Evolutionary conservation across 2,797 vertebrate genomes (phyloP).

Genomic region (Liasis olivaceus): DNA sequence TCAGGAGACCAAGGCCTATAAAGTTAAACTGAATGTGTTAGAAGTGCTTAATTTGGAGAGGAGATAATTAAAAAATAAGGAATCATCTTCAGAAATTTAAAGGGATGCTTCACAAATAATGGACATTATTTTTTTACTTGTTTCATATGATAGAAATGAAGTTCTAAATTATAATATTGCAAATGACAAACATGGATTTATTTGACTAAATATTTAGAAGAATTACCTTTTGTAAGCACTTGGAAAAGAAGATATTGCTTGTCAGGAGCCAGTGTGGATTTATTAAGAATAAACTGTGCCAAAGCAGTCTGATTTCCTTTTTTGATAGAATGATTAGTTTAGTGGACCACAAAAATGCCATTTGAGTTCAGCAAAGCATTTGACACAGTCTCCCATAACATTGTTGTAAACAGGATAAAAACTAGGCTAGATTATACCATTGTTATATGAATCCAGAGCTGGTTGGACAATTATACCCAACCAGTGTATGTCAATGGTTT

Average conservation of each 20-base stretch:
- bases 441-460: neutral
- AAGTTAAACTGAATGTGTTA: neutral
- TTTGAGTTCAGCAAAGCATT: neutral
- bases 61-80: neutral
- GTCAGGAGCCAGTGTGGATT: neutral
- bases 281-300: neutral
- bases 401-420: neutral
- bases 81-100: neutral
- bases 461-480: neutral
- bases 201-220: neutral
- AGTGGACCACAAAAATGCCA: neutral
- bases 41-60: neutral
- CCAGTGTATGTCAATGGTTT: neutral
- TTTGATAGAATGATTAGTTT: neutral
- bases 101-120: neutral
- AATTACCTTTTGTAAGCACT: neutral
- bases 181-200: neutral
- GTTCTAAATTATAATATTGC: neutral
- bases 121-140: neutral
- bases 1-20: neutral
- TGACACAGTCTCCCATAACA: neutral
- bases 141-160: neutral
- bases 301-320: neutral
- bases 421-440: neutral
- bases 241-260: neutral